Evolutionary conservation across 2,113 vertebrate species (phyloP).

Genomic region (Mesembrinibis cayennensis): DNA sequence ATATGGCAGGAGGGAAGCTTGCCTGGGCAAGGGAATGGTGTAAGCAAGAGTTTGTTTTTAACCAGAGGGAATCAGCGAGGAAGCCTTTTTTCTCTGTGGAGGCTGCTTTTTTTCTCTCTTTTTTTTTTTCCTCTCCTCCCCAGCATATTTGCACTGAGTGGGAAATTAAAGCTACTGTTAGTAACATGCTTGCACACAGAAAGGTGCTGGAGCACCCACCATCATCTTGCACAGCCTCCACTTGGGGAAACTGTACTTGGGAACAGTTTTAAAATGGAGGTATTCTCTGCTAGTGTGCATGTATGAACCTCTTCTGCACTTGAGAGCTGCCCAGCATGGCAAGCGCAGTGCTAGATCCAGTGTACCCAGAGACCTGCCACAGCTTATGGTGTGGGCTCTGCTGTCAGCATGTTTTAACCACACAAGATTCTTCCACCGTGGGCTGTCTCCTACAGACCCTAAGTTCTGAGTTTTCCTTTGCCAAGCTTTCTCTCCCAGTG

Average conservation of each 20-base stretch:
- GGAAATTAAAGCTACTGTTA: background rate
- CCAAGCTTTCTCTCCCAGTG: background rate
- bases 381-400: background rate
- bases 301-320: background rate
- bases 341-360: background rate
- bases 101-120: background rate
- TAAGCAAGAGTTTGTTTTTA: background rate
- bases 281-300: background rate
- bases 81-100: background rate
- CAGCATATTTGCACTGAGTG: background rate
- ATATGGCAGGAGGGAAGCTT: background rate
- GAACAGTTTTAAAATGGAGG: background rate
- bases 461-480: background rate
- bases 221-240: background rate
- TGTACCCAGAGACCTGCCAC: background rate
- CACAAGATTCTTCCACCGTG: accelerated
- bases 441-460: background rate
- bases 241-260: background rate
- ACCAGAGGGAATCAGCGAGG: background rate
- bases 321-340: background rate
- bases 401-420: background rate
- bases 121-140: background rate
- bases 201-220: background rate
- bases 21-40: background rate
- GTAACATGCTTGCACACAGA: background rate